A percentile compares a stretch with the other conserved stretches of the same genome.
phyloP scores from a whole-genome alignment of 2,797 vertebrate genomes.

The Chloroceryle inda region DNA sequence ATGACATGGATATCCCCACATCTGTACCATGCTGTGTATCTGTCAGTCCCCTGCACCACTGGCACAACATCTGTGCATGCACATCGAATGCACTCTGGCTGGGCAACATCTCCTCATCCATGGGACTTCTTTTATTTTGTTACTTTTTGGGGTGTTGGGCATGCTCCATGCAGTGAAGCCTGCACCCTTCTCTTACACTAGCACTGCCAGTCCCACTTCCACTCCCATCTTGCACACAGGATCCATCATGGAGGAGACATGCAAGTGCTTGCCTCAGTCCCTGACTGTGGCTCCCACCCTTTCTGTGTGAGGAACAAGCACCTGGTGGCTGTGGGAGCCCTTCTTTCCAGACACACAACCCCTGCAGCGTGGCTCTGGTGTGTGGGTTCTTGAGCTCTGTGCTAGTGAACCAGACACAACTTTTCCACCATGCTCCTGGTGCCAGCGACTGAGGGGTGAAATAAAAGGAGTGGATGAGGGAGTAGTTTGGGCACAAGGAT shows the following conservation, averaged over 20 bases:
- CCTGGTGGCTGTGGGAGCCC: background rate
- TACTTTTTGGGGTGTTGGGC: background rate
- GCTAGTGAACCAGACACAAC: background rate
- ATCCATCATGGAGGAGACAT: background rate
- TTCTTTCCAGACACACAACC: background rate
- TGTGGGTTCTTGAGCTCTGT: background rate
- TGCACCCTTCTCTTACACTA: background rate
- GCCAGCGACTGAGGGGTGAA: background rate
- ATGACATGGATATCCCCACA: rapidly evolving
- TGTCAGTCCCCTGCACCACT: no score
- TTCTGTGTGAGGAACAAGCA: background rate
- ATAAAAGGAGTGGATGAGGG: background rate
- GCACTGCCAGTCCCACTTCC: background rate
- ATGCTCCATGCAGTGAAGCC: rapidly evolving
- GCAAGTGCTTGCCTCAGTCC: background rate
- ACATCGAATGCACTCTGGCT: rapidly evolving
- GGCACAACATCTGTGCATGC: background rate
- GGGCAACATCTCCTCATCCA: background rate
- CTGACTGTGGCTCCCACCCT: rapidly evolving
- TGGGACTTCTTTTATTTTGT: rapidly evolving
- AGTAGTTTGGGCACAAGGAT: background rate
- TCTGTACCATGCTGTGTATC: background rate
- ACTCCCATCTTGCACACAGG: background rate
- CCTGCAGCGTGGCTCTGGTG: background rate
- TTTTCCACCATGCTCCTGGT: rapidly evolving